Conservation (phyloP, 2,888 invertebrate species). For the Lasiommata megera region DNA sequence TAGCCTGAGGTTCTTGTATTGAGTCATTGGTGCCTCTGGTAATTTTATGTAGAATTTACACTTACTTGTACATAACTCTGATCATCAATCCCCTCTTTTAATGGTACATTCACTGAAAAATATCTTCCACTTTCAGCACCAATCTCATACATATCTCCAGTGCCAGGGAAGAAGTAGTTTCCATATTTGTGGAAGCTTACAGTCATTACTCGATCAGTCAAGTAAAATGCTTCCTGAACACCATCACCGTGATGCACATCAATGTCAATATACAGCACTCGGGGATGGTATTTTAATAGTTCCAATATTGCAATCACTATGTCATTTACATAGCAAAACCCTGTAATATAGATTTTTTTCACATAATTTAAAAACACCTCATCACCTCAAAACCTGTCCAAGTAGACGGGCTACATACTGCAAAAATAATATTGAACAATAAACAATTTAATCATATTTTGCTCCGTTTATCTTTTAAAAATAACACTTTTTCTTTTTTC, state of each 20-base stretch:
- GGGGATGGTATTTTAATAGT: slow-evolving; percentile 94
- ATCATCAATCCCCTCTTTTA: slow-evolving; percentile 99
- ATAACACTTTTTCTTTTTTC: no score
- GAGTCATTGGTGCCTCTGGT: no score
- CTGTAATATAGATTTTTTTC: slow-evolving; percentile 58
- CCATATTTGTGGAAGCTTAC: slow-evolving; percentile 99
- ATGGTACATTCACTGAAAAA: slow-evolving; percentile 98
- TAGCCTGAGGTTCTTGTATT: no score
- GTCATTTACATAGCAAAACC: slow-evolving; percentile 99
- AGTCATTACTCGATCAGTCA: slow-evolving; percentile 99
- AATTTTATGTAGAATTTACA: background rate
- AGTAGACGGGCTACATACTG: no score
- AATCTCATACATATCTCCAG: slow-evolving; percentile 99
- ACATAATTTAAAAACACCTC: no score
- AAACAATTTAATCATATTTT: no score
- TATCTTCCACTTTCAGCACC: slow-evolving; percentile 97
- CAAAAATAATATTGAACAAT: no score
- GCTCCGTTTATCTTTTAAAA: no score
- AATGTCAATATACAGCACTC: slow-evolving; percentile 98
- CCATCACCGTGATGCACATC: slow-evolving; percentile 99
- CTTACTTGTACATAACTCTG: slow-evolving; percentile 90
- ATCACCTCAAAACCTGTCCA: no score
- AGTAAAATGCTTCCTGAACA: slow-evolving; percentile 98
- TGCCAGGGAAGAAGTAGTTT: slow-evolving; percentile 98
- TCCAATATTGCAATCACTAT: slow-evolving; percentile 99